Evolutionary conservation across 2,888 invertebrate species (phyloP).

Genomic region (Chloroclystis v-ata): DNA sequence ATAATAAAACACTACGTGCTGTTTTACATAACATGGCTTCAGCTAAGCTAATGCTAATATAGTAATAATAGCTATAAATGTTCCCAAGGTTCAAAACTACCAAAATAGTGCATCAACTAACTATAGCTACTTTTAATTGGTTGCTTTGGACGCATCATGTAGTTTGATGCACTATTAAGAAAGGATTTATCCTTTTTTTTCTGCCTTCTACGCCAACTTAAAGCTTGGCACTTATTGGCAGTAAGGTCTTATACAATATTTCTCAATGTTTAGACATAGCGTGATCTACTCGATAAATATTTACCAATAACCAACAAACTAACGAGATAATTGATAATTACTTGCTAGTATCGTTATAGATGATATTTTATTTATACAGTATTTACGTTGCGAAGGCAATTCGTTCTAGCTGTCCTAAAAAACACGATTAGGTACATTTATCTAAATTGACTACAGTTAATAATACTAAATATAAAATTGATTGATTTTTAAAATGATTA

Average conservation of each 20-base stretch:
- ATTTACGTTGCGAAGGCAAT: slow-evolving; percentile 13
- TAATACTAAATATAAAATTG: background rate
- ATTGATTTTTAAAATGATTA: no score
- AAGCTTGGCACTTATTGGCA: slow-evolving; percentile 24
- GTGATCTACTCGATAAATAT: background rate
- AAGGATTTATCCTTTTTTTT: background rate
- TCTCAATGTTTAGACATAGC: no score
- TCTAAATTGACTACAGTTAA: slow-evolving; percentile 4
- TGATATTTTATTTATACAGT: no score
- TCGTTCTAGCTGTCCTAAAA: slow-evolving; percentile 17
- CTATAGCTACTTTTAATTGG: no score
- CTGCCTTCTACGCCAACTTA: slow-evolving; percentile 16
- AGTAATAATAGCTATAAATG: no score
- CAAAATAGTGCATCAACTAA: background rate
- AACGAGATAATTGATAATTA: no score
- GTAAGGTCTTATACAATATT: slow-evolving; percentile 6
- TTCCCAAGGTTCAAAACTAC: background rate
- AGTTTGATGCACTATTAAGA: no score
- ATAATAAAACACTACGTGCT: slow-evolving; percentile 20
- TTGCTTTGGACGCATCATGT: no score
- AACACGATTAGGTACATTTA: slow-evolving; percentile 5
- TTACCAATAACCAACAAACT: slow-evolving; percentile 17
- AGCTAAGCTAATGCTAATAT: slow-evolving; percentile 38
- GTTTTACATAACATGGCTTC: slow-evolving; percentile 33
- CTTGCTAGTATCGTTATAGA: no score